phyloP scores from a whole-genome alignment of 1,140 invertebrate genomes.

The Hydropsyche tenuis region DNA sequence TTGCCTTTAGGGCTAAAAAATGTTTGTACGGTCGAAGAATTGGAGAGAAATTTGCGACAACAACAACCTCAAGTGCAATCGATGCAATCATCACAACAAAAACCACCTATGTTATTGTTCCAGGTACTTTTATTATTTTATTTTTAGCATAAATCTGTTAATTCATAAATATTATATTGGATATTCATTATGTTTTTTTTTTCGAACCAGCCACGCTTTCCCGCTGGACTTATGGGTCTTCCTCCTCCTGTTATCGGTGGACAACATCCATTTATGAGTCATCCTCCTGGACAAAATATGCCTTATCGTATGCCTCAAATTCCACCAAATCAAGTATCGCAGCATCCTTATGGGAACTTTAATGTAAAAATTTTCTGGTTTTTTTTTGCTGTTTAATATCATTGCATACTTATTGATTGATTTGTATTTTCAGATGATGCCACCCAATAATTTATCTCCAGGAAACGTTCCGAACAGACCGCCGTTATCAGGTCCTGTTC shows the following conservation, averaged over 20 bases:
- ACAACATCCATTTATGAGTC: slow-evolving; percentile 24
- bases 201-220: slow-evolving; percentile 37
- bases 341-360: slow-evolving; percentile 43
- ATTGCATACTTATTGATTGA: no score
- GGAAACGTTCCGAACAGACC: slow-evolving; percentile 25
- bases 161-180: neutral
- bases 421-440: slow-evolving; percentile 32
- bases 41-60: slow-evolving; percentile 58
- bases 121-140: slow-evolving; percentile 50
- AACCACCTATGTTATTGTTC: slow-evolving; percentile 47
- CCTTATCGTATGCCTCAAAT: slow-evolving; percentile 38
- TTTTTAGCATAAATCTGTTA: no score
- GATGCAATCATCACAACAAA: slow-evolving; percentile 50
- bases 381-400: no score
- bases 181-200: neutral
- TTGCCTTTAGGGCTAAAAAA: slow-evolving; percentile 54
- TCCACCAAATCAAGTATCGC: slow-evolving; percentile 36
- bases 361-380: slow-evolving; percentile 43
- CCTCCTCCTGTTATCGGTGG: slow-evolving; percentile 31
- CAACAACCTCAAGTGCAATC: slow-evolving; percentile 49
- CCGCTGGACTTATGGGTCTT: slow-evolving; percentile 37
- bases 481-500: slow-evolving; percentile 1
- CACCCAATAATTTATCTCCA: slow-evolving; percentile 26
- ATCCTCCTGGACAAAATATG: slow-evolving; percentile 24
- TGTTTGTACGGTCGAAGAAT: slow-evolving; percentile 60